These are phyloP conservation scores for Myiopsitta monachus DNA, from an alignment of 2,113 vertebrate genomes.

Conservation along the genomic window DNA sequence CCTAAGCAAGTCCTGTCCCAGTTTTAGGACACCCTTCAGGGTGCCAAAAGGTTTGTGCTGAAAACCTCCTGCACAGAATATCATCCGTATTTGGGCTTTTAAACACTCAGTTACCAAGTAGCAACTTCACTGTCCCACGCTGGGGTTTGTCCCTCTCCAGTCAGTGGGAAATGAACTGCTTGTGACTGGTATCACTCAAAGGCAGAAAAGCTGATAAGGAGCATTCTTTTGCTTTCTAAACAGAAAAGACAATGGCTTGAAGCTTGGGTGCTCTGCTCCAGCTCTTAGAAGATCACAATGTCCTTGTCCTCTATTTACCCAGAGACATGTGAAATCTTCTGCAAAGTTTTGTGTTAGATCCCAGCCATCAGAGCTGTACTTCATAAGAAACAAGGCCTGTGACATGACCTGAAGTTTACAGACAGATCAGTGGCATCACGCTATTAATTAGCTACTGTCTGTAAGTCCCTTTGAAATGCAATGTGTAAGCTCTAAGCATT, in stretches of 20 bases:
- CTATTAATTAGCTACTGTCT: slow-evolving; percentile 20
- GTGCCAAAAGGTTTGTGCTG: background rate
- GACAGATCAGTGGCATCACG: background rate
- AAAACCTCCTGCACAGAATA: background rate
- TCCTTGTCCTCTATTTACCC: background rate
- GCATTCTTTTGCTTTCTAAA: background rate
- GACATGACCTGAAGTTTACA: background rate
- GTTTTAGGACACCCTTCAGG: background rate
- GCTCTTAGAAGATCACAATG: background rate
- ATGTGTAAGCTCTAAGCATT: background rate
- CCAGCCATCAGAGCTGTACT: background rate
- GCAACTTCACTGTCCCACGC: background rate
- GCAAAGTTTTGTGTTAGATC: background rate
- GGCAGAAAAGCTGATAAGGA: background rate
- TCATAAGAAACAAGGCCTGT: background rate
- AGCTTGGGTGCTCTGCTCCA: background rate
- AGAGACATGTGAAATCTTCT: background rate
- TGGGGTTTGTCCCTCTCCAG: background rate
- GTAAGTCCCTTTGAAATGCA: slow-evolving; percentile 46
- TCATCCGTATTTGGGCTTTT: background rate
- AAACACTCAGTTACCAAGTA: background rate
- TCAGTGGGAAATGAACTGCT: background rate
- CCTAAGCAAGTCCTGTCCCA: background rate
- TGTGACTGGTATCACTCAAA: background rate
- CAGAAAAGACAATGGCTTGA: background rate